Conservation (phyloP, 2,888 invertebrate genomes). For the Trichogramma evanescens region DNA sequence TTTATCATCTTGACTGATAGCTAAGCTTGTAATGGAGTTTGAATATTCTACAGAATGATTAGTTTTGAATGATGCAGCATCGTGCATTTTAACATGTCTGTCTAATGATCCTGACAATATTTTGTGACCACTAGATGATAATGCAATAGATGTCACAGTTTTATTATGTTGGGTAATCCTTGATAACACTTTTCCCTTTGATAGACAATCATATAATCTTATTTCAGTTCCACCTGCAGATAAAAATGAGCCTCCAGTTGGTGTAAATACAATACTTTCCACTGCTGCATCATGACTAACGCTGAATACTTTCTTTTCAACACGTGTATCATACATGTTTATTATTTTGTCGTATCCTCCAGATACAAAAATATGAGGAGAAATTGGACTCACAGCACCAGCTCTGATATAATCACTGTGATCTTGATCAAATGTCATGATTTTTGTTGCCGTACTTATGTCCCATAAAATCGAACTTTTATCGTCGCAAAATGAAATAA, state of each 20-base stretch:
- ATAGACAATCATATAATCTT: constrained; percentile 87
- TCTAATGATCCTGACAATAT: constrained; percentile 87
- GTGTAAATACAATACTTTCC: constrained; percentile 80
- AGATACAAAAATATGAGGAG: constrained; percentile 69
- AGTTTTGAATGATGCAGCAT: constrained; percentile 75
- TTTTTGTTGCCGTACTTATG: constrained; percentile 71
- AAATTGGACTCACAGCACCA: constrained; percentile 71
- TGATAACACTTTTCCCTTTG: constrained; percentile 78
- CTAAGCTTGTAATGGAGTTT: constrained; percentile 83
- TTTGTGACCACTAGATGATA: constrained; percentile 75
- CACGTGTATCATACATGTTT: constrained; percentile 80
- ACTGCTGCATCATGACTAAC: constrained; percentile 86
- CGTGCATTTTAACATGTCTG: constrained; percentile 88
- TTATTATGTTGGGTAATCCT: constrained; percentile 90
- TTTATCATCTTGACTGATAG: constrained; percentile 66
- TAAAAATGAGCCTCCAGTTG: constrained; percentile 82
- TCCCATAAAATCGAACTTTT: constrained; percentile 86
- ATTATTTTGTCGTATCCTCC: constrained; percentile 86
- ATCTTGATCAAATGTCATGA: constrained; percentile 56
- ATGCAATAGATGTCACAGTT: constrained; percentile 79
- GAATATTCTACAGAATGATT: constrained; percentile 87
- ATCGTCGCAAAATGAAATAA: constrained; percentile 88
- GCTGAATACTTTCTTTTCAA: constrained; percentile 60
- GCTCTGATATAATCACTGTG: constrained; percentile 80
- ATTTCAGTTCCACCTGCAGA: constrained; percentile 87